Evolutionary conservation across 2,113 vertebrate species (phyloP).

Genomic region (Tyrannus savana): DNA sequence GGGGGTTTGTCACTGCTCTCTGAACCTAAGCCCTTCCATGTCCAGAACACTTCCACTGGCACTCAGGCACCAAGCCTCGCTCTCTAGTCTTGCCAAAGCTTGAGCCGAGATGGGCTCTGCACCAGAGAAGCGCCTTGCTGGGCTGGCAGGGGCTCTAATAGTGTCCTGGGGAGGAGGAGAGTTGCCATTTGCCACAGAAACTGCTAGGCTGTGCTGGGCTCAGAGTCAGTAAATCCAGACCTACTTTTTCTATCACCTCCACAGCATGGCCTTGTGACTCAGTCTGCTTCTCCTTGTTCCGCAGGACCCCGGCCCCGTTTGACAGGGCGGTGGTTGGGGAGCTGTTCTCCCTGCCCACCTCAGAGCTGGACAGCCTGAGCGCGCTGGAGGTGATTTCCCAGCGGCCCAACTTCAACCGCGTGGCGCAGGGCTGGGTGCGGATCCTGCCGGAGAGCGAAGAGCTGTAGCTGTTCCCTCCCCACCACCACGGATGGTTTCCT

Average conservation of each 20-base stretch:
- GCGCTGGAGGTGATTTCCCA: constrained; percentile 75
- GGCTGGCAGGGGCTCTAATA: background rate
- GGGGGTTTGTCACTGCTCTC: background rate
- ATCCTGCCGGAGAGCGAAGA: constrained; percentile 86
- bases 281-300: background rate
- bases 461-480: constrained; percentile 68
- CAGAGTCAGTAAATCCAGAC: background rate
- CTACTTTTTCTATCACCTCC: background rate
- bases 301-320: constrained; percentile 86
- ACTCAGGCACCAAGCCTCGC: background rate
- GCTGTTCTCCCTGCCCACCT: constrained; percentile 59
- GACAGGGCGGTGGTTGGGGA: constrained; percentile 73
- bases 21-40: background rate
- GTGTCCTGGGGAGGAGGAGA: background rate
- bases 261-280: background rate
- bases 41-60: background rate
- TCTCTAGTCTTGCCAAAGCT: background rate
- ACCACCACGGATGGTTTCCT: background rate
- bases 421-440: constrained; percentile 82
- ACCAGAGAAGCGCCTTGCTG: rapidly evolving
- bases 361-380: constrained; percentile 72
- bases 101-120: background rate
- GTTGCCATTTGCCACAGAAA: background rate
- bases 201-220: background rate
- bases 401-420: constrained; percentile 90